Evolutionary conservation across 2,888 invertebrate species (phyloP).

Genomic region (Lissonota sp.): DNA sequence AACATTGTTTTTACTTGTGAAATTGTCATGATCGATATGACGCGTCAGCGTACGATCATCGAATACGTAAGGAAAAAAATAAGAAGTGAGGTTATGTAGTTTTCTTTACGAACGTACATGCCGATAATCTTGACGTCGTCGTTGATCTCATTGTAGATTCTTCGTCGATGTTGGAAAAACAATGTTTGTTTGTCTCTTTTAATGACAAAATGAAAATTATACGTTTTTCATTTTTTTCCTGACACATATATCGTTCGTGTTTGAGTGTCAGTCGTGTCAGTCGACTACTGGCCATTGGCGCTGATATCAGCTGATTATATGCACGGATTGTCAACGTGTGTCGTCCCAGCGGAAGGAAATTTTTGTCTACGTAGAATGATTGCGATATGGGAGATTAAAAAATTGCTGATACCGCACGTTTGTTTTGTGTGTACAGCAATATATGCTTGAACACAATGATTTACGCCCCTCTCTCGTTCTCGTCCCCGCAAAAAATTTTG

Average conservation of each 20-base stretch:
- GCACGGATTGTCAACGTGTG: too few relatives aligned
- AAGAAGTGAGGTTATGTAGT: constrained; percentile 50
- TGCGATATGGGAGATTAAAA: not conserved
- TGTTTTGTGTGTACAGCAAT: not conserved
- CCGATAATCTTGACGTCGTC: constrained; percentile 73
- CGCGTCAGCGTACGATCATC: constrained; percentile 38
- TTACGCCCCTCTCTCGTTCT: not conserved
- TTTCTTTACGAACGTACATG: constrained; percentile 69
- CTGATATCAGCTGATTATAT: too few relatives aligned
- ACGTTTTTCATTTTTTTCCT: not conserved
- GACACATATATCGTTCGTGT: not conserved
- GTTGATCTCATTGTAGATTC: constrained; percentile 51
- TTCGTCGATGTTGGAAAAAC: not conserved
- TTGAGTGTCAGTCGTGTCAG: not conserved
- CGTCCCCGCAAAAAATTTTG: not conserved
- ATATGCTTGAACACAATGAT: too few relatives aligned
- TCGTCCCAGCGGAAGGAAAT: too few relatives aligned
- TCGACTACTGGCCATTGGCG: too few relatives aligned
- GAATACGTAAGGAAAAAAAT: constrained; percentile 25
- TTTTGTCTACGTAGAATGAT: not conserved
- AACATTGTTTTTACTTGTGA: not conserved
- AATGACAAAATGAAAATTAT: not conserved
- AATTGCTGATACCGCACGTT: not conserved
- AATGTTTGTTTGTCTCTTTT: not conserved
- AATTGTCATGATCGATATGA: constrained; percentile 26